Evolutionary conservation across 2,113 vertebrate species (phyloP).

Genomic region (Atlantisia rogersi): DNA sequence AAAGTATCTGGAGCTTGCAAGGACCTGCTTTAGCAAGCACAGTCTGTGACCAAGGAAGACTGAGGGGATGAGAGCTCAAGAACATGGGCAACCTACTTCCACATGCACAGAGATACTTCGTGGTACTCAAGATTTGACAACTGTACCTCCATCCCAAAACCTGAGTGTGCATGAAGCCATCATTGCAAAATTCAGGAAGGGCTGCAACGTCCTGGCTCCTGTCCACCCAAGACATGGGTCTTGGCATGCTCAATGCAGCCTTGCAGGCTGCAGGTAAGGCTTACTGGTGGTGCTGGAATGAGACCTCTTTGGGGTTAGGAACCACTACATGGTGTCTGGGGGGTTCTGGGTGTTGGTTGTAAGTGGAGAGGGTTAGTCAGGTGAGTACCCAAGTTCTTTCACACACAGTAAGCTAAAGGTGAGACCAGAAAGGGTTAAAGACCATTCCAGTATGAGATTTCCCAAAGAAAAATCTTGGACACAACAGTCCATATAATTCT

Average conservation of each 20-base stretch:
- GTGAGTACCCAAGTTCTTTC: neutral
- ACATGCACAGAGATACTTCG: fast-evolving
- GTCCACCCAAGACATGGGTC: neutral
- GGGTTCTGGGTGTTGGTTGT: too few species aligned
- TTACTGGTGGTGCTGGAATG: neutral
- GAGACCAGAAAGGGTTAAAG: neutral
- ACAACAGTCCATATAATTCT: constrained; percentile 38
- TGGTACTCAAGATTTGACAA: neutral
- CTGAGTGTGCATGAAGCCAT: neutral
- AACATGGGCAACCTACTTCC: neutral
- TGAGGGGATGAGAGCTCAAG: neutral
- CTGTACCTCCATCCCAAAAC: neutral
- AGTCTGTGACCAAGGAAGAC: neutral
- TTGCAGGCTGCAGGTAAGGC: neutral
- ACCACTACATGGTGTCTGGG: neutral
- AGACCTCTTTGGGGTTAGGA: neutral
- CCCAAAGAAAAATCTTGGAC: neutral
- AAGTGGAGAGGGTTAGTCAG: neutral
- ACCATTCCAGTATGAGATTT: neutral
- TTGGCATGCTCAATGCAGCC: neutral
- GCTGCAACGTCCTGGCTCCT: neutral
- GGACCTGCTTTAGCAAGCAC: neutral
- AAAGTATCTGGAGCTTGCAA: neutral
- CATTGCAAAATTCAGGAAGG: neutral
- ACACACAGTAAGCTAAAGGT: neutral